Base-by-base conservation (phyloP, 1,140 invertebrate species). In the Macrotrachela quadricornifera region DNA sequence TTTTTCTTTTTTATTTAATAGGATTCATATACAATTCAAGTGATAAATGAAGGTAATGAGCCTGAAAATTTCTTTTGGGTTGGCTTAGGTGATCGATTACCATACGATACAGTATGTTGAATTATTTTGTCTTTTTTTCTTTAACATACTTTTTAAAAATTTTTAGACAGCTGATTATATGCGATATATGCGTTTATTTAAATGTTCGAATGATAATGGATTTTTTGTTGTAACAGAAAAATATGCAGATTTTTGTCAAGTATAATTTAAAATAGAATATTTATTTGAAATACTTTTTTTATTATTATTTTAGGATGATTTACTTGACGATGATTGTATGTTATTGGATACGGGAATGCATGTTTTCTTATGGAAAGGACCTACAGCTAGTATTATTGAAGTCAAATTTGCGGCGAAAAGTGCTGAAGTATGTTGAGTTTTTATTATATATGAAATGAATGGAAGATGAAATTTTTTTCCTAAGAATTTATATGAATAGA, bases 251-350 rank as follows among this genome's bases (percentile, higher is more conserved):
- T 99, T 99, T 72, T 99, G 92, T 73, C 94, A 99, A 77, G 83
- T 85, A 72, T 62, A 54, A 56, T 13, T 15, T 45, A n/a, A n/a
- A n/a, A n/a, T n/a, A n/a, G n/a, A n/a, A n/a, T n/a, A n/a, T n/a
- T n/a, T n/a, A n/a, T n/a, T n/a, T n/a, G n/a, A n/a, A n/a, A n/a
- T n/a, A n/a, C n/a, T n/a, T n/a, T n/a, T n/a, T n/a, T n/a, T n/a
- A n/a, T n/a, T n/a, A n/a, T n/a, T n/a, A n/a, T n/a, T 30, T 30
- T 18, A 87, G 82, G 94, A 99, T 70, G 94, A 99, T 73, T 73
- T 99, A 59, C 90, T 91, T 36, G 91, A 97, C 73, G 91, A 97
- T 69, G 92, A 97, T 71, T 95, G 97, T 12, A 99, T 99, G 94
- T 88, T 99, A 56, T 71, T 99, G 52, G 94, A 99, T 71, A 96